A percentile compares a stretch with the other conserved stretches of the same genome.
These are phyloP conservation scores for Bothrops jararaca DNA, from an alignment of 2,113 vertebrate genomes.

Conservation along the genomic window DNA sequence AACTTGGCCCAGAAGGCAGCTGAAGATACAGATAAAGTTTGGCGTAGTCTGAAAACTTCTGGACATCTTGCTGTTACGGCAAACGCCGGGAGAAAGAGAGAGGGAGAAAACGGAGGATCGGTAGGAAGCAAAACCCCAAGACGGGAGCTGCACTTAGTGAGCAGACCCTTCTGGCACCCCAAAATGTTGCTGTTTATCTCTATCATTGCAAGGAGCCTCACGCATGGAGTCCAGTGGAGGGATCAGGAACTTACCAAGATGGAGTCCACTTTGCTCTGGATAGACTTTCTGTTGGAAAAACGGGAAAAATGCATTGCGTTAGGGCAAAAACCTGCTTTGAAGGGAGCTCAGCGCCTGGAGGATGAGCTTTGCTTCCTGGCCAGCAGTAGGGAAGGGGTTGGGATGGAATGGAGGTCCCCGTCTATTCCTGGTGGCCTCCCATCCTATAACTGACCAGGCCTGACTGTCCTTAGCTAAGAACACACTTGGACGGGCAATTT, in stretches of 20 bases:
- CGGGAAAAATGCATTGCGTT: conserved; percentile 4
- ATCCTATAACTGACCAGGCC: neutral
- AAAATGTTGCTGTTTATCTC: neutral
- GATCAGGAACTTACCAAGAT: conserved; percentile 79
- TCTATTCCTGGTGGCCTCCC: neutral
- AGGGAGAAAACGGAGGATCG: neutral
- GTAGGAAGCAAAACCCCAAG: fast-evolving
- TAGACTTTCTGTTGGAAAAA: conserved; percentile 74
- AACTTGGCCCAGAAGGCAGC: conserved; percentile 83
- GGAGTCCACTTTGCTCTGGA: conserved; percentile 86
- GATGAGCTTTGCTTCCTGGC: neutral
- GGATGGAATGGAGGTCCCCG: neutral
- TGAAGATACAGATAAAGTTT: conserved; percentile 91
- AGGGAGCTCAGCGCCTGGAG: neutral
- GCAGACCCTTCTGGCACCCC: neutral
- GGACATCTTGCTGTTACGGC: conserved; percentile 80
- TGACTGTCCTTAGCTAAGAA: neutral
- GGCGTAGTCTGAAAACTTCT: conserved; percentile 86
- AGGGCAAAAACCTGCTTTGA: neutral
- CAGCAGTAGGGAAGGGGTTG: neutral
- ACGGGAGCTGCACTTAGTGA: too few species aligned
- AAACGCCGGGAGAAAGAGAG: neutral
- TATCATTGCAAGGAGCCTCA: neutral
- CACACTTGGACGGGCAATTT: neutral
- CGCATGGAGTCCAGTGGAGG: too few species aligned